Conservation (phyloP, 2,888 invertebrate species). For the Mellilla xanthometata region DNA sequence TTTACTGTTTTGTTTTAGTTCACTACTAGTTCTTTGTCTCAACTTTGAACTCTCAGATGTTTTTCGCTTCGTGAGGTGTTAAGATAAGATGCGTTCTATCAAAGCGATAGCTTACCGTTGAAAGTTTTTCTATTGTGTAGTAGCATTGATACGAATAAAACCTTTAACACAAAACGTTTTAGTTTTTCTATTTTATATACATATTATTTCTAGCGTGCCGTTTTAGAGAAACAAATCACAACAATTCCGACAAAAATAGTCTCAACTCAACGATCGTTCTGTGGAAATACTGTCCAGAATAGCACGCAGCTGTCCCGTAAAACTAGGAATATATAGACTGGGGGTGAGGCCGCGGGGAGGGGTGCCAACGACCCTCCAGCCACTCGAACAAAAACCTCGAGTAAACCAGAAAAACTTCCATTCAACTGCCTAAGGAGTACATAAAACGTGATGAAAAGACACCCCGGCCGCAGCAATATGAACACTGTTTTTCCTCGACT, state of each 20-base stretch:
- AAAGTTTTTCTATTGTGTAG: too few relatives aligned
- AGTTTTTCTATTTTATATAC: neutral
- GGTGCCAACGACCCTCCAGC: constrained; percentile 34
- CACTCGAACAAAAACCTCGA: constrained; percentile 45
- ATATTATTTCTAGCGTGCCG: too few relatives aligned
- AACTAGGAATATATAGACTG: constrained; percentile 15
- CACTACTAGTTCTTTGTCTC: constrained; percentile 21
- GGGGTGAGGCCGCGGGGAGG: constrained; percentile 17
- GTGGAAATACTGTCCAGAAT: constrained; percentile 7
- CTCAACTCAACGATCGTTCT: constrained; percentile 6
- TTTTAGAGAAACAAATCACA: neutral
- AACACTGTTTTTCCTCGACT: constrained; percentile 42
- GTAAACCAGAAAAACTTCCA: constrained; percentile 55
- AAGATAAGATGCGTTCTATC: constrained; percentile 1
- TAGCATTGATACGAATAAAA: too few relatives aligned
- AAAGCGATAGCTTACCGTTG: neutral
- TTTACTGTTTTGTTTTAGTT: constrained; percentile 25
- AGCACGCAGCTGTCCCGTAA: constrained; percentile 12
- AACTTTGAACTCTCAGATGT: constrained; percentile 18
- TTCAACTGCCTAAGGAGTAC: constrained; percentile 53
- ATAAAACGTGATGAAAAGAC: constrained; percentile 56
- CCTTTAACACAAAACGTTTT: too few relatives aligned
- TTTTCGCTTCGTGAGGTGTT: constrained; percentile 3
- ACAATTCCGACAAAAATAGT: constrained; percentile 2
- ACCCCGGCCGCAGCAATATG: constrained; percentile 44